Evolutionary conservation across 92 coral and sea anemone genomes (phyloP).

Genomic region (Phenganax subtilis): DNA sequence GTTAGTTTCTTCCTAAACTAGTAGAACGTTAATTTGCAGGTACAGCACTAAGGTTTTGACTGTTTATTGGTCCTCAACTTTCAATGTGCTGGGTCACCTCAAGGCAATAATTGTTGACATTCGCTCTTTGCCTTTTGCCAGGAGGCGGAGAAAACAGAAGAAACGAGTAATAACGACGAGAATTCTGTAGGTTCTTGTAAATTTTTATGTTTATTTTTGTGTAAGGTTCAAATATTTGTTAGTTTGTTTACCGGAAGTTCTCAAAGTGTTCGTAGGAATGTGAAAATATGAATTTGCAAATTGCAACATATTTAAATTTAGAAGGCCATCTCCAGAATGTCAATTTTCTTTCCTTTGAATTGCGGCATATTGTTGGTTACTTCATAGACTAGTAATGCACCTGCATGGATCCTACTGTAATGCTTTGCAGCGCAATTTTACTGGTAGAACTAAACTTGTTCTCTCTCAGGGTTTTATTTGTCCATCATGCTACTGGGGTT

Average conservation of each 20-base stretch:
- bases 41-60: not conserved
- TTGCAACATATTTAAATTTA: not conserved
- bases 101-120: too few relatives aligned
- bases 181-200: conserved; percentile 13
- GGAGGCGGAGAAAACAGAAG: conserved; percentile 18
- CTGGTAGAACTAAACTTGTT: too few relatives aligned
- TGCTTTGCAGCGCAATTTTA: too few relatives aligned
- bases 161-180: not conserved
- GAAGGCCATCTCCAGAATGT: not conserved
- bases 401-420: too few relatives aligned
- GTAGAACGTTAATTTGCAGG: not conserved
- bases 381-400: not conserved
- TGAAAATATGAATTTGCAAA: not conserved
- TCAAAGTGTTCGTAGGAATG: not conserved
- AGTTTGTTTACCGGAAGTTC: conserved; percentile 8
- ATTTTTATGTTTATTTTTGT: not conserved
- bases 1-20: not conserved
- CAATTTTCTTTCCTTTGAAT: too few relatives aligned
- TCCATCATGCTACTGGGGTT: conserved; percentile 81
- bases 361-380: not conserved
- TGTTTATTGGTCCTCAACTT: not conserved
- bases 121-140: not conserved
- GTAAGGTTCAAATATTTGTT: not conserved
- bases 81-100: not conserved
- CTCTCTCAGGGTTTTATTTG: conserved; percentile 85